phyloP scores from a whole-genome alignment of 2,888 invertebrate species.

The Pimpla rufipes region DNA sequence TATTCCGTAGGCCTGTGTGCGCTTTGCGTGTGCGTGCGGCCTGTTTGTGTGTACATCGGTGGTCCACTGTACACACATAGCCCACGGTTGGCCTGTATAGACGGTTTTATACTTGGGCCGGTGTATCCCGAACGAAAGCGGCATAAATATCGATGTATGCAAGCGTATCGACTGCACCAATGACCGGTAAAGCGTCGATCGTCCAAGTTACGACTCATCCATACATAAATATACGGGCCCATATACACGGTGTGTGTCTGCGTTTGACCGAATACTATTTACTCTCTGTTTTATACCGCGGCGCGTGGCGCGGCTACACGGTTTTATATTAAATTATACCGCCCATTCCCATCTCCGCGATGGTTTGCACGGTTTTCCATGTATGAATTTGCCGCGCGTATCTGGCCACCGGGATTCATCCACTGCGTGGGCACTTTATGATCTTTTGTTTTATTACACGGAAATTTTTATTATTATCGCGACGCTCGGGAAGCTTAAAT shows the following conservation, averaged over 20 bases:
- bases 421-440: slow-evolving; percentile 4
- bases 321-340: slow-evolving; percentile 40
- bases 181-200: slow-evolving; percentile 64
- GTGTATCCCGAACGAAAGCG: slow-evolving; percentile 30
- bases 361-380: not conserved
- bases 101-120: not conserved
- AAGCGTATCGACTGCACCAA: slow-evolving; percentile 44
- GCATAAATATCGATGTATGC: slow-evolving; percentile 54
- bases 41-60: not conserved
- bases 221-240: slow-evolving; percentile 29
- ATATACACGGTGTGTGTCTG: not conserved
- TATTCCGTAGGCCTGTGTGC: slow-evolving; percentile 19
- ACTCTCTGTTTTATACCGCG: slow-evolving; percentile 7
- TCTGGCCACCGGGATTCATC: slow-evolving; percentile 4
- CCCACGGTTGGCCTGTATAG: not conserved
- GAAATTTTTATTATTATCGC: slow-evolving; percentile 18
- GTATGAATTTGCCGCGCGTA: not conserved
- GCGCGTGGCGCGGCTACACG: not conserved
- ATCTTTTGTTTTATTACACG: slow-evolving; percentile 26
- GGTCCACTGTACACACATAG: not conserved
- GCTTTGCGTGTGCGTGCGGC: not conserved
- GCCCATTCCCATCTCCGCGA: slow-evolving; percentile 10
- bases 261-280: slow-evolving; percentile 5
- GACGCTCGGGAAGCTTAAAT: not conserved
- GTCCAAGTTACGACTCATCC: slow-evolving; percentile 52